These are phyloP conservation scores for Xanthia togata DNA, from an alignment of 2,888 invertebrate genomes.

Conservation along the genomic window DNA sequence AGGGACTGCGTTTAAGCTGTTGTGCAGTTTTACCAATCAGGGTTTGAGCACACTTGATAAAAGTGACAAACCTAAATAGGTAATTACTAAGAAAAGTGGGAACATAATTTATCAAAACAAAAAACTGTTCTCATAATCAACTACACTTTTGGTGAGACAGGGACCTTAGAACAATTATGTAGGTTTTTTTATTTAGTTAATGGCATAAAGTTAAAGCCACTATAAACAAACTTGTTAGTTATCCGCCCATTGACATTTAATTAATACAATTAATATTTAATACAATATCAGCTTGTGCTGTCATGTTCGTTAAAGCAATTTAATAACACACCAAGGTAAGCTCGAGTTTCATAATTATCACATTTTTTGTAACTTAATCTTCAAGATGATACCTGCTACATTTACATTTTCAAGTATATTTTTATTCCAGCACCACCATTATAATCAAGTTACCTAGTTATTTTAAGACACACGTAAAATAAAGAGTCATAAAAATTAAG, in stretches of 20 bases:
- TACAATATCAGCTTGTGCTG: constrained; percentile 12
- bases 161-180: background rate
- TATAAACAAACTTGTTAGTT: constrained; percentile 21
- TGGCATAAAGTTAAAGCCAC: background rate
- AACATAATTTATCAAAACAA: background rate
- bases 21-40: background rate
- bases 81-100: background rate
- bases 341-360: constrained; percentile 37
- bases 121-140: background rate
- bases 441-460: constrained; percentile 47
- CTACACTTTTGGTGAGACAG: background rate
- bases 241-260: constrained; percentile 27
- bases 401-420: constrained; percentile 50
- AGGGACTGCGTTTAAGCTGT: background rate
- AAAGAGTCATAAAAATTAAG: constrained; percentile 54
- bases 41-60: background rate
- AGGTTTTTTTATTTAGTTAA: background rate
- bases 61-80: background rate
- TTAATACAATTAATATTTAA: constrained; percentile 53
- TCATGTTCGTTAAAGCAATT: constrained; percentile 46
- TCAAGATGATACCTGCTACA: constrained; percentile 30
- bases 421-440: constrained; percentile 32
- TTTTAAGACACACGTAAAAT: constrained; percentile 53
- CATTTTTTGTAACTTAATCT: constrained; percentile 46
- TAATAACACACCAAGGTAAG: constrained; percentile 43